Conservation (phyloP, 2,888 invertebrate genomes). For the Venusia cambrica region DNA sequence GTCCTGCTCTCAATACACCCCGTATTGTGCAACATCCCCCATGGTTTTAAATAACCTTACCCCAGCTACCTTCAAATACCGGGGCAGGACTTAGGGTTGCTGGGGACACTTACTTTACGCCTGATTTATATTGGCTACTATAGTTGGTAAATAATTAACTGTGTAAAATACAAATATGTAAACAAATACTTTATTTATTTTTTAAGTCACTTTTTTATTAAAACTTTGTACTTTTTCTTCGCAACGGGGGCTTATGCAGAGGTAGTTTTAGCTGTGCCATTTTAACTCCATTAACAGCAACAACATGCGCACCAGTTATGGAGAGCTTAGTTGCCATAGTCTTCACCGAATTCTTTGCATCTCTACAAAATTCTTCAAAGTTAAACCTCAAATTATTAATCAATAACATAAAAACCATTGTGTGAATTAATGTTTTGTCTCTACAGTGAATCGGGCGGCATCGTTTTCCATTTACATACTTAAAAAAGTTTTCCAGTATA, state of each 20-base stretch:
- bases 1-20: too few species aligned
- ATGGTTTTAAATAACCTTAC: too few species aligned
- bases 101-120: too few species aligned
- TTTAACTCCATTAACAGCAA: constrained; percentile 42
- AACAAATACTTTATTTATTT: too few species aligned
- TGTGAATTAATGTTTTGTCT: constrained; percentile 63
- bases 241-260: constrained; percentile 27
- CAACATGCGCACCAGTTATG: constrained; percentile 53
- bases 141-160: too few species aligned
- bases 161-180: too few species aligned
- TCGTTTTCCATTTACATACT: constrained; percentile 39
- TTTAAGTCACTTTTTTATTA: constrained; percentile 11
- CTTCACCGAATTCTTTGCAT: constrained; percentile 45
- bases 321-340: constrained; percentile 48
- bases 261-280: constrained; percentile 59
- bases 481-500: constrained; percentile 50
- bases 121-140: too few species aligned
- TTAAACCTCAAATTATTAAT: constrained; percentile 60
- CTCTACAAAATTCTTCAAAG: constrained; percentile 48
- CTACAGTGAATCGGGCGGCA: constrained; percentile 51
- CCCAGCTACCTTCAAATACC: too few species aligned
- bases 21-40: too few species aligned
- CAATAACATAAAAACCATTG: constrained; percentile 56
- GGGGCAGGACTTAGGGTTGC: too few species aligned
- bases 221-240: constrained; percentile 17